Conservation (phyloP, 2,797 vertebrate genomes). For the Bovichtus variegatus region DNA sequence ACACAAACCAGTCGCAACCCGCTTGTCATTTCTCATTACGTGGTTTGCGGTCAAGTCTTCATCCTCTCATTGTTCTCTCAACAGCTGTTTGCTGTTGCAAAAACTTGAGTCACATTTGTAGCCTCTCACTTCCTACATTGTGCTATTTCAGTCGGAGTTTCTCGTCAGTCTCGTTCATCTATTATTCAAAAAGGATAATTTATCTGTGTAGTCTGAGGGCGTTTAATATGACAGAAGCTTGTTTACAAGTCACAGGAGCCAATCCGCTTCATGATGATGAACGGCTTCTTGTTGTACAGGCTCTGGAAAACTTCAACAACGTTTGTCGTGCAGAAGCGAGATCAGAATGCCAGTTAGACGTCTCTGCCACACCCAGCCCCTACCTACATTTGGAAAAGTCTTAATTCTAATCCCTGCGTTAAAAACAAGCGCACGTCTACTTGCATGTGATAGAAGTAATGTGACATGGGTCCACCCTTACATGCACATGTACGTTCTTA, state of each 20-base stretch:
- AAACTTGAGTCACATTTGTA: not conserved
- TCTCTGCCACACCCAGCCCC: conserved; percentile 1
- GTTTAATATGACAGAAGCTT: conserved; percentile 16
- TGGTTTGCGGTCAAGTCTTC: conserved; percentile 22
- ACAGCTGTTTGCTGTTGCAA: conserved; percentile 1
- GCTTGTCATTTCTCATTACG: conserved; percentile 31
- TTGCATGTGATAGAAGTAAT: not conserved
- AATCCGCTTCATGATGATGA: not conserved
- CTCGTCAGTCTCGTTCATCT: not conserved
- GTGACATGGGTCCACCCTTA: not conserved
- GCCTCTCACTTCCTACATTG: conserved; percentile 1
- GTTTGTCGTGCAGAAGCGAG: conserved; percentile 7
- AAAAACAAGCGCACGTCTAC: conserved; percentile 17
- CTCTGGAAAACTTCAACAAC: not conserved
- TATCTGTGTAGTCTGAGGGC: not conserved
- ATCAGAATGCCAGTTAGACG: not conserved
- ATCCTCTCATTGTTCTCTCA: conserved; percentile 43
- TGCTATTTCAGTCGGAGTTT: conserved; percentile 28
- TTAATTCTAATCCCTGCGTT: conserved; percentile 37
- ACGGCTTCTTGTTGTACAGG: not conserved
- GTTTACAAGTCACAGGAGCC: conserved; percentile 24
- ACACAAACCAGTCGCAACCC: conserved; percentile 9
- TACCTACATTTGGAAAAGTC: not conserved
- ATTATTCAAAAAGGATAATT: conserved; percentile 41
- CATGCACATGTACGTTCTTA: not conserved